Evolutionary conservation across 2,888 invertebrate species (phyloP).

Genomic region (Heliconius hortense): DNA sequence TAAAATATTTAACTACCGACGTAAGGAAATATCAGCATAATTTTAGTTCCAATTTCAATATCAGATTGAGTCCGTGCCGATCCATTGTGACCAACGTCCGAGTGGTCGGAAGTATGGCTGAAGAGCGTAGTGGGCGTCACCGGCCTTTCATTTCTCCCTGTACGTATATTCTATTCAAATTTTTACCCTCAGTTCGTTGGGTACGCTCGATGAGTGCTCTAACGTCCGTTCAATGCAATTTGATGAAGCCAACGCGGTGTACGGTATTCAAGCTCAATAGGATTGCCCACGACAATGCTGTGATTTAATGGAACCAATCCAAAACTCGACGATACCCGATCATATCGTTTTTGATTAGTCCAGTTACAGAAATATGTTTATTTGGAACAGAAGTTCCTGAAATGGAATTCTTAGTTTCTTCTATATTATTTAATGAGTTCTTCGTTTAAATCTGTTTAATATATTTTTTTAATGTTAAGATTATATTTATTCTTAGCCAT

Average conservation of each 20-base stretch:
- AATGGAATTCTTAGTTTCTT: slow-evolving; percentile 3
- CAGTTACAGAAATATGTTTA: slow-evolving; percentile 34
- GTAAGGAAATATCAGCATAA: slow-evolving; percentile 52
- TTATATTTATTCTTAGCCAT: not conserved
- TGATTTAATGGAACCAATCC: slow-evolving; percentile 72
- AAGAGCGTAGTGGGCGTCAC: slow-evolving; percentile 59
- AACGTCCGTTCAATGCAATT: slow-evolving; percentile 78
- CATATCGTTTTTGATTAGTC: slow-evolving; percentile 46
- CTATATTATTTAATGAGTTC: not conserved
- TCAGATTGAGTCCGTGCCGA: slow-evolving; percentile 66
- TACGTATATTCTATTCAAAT: slow-evolving; percentile 78
- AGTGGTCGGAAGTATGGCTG: slow-evolving; percentile 71
- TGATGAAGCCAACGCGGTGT: slow-evolving; percentile 74
- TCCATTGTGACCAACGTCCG: slow-evolving; percentile 69
- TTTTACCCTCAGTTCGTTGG: slow-evolving; percentile 72
- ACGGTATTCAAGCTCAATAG: slow-evolving; percentile 71
- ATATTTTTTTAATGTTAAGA: not conserved
- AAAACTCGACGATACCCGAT: slow-evolving; percentile 55
- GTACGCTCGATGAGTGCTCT: slow-evolving; percentile 74
- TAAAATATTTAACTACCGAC: slow-evolving; percentile 23
- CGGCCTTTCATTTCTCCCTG: slow-evolving; percentile 57
- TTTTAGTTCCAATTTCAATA: slow-evolving; percentile 75
- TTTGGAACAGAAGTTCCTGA: not conserved
- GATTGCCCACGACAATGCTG: slow-evolving; percentile 72
- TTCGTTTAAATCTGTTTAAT: not conserved